A percentile compares a stretch with the other conserved stretches of the same genome.
These are phyloP conservation scores for Chrysoperla carnea DNA, from an alignment of 1,140 invertebrate species.

Conservation along the genomic window DNA sequence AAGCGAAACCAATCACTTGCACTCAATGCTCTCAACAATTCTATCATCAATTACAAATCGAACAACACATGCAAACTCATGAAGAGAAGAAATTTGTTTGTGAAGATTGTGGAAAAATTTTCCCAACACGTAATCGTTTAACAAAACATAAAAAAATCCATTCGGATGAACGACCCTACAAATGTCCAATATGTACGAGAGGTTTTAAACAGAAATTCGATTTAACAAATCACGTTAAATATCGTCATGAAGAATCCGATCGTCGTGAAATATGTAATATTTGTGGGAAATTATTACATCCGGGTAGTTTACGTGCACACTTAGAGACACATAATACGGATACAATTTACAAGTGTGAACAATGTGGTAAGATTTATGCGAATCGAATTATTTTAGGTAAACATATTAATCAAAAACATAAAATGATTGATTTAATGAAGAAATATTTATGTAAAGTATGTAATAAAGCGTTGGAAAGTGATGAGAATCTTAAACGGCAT, in stretches of 20 bases:
- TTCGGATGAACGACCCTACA: slow-evolving; percentile 6
- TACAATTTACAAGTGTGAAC: too few relatives aligned
- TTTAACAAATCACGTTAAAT: slow-evolving; percentile 3
- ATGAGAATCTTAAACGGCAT: too few relatives aligned
- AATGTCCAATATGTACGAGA: slow-evolving; percentile 5
- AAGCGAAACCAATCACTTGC: background rate
- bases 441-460: too few relatives aligned
- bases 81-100: slow-evolving; percentile 3
- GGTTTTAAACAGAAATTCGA: slow-evolving; percentile 3
- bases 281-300: background rate
- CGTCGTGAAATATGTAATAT: background rate
- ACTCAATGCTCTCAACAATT: background rate
- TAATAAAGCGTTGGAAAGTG: too few relatives aligned
- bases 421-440: too few relatives aligned
- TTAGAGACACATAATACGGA: too few relatives aligned
- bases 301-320: too few relatives aligned
- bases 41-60: background rate
- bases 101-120: slow-evolving; percentile 6
- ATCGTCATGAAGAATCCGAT: background rate
- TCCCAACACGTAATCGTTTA: slow-evolving; percentile 5
- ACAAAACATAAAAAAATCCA: slow-evolving; percentile 6
- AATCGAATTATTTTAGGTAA: too few relatives aligned
- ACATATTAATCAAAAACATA: too few relatives aligned
- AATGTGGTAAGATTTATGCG: too few relatives aligned
- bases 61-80: slow-evolving; percentile 1